phyloP scores from a whole-genome alignment of 2,113 vertebrate genomes.

The Scophthalmus maximus region DNA sequence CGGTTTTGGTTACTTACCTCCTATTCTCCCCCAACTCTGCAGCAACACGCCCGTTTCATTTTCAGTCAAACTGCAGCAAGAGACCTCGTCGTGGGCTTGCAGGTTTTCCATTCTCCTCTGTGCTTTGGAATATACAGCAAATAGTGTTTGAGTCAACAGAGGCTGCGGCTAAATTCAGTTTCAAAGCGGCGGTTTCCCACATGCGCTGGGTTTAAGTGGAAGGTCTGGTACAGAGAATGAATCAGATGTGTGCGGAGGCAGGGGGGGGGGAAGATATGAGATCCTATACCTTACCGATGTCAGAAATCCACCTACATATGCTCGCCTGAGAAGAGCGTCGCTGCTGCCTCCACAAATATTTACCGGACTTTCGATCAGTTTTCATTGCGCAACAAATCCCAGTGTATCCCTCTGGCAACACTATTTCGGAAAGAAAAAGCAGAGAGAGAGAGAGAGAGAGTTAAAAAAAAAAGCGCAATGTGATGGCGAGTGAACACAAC shows the following conservation, averaged over 20 bases:
- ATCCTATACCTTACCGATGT: slow-evolving; percentile 62
- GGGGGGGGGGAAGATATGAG: slow-evolving; percentile 47
- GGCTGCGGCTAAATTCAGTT: slow-evolving; percentile 19
- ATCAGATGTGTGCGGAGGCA: slow-evolving; percentile 64
- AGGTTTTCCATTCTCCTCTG: slow-evolving; percentile 9
- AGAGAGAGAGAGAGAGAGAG: too few species aligned
- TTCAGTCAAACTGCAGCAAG: slow-evolving; percentile 1
- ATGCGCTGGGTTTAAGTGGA: slow-evolving; percentile 47
- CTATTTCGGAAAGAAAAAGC: slow-evolving; percentile 57
- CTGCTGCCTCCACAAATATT: slow-evolving; percentile 58
- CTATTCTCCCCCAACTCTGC: slow-evolving; percentile 3
- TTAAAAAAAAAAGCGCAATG: slow-evolving; percentile 31
- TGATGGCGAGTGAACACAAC: slow-evolving; percentile 36
- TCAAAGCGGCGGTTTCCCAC: slow-evolving; percentile 28
- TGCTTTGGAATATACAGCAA: slow-evolving; percentile 40
- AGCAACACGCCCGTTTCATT: slow-evolving; percentile 1
- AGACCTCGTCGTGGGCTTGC: slow-evolving; percentile 1
- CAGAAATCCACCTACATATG: slow-evolving; percentile 61
- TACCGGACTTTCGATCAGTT: slow-evolving; percentile 35
- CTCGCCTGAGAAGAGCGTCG: slow-evolving; percentile 7
- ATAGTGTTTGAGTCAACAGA: slow-evolving; percentile 29
- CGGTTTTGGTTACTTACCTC: not conserved
- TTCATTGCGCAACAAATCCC: slow-evolving; percentile 46
- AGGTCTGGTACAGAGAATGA: slow-evolving; percentile 57
- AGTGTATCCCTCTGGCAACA: slow-evolving; percentile 38